Percentiles rank a stretch among this genome's conserved stretches.
Evolutionary conservation across 2,113 vertebrate species (phyloP).

Genomic region (Myodes glareolus): DNA sequence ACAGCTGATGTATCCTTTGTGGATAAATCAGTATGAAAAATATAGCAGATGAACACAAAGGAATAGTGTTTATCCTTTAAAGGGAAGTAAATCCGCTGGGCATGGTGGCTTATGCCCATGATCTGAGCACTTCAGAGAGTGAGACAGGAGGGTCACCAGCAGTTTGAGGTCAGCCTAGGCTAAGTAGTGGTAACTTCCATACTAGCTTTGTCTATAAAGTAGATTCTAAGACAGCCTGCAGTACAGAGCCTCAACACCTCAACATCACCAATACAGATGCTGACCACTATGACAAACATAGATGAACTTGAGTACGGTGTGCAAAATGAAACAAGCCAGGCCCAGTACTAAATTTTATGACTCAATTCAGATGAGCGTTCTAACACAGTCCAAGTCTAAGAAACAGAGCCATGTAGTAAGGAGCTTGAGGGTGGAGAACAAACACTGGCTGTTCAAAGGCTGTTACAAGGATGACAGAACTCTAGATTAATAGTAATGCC

Average conservation of each 20-base stretch:
- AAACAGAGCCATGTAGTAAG: too few relatives aligned
- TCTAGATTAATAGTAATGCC: not conserved
- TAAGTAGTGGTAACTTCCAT: not conserved
- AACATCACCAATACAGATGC: too few relatives aligned
- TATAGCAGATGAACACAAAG: not conserved
- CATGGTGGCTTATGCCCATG: not conserved
- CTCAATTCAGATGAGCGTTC: too few relatives aligned
- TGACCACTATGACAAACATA: fast-evolving
- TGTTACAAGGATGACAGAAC: not conserved
- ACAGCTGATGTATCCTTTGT: not conserved
- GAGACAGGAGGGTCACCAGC: not conserved
- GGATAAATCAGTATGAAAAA: not conserved
- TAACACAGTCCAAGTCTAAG: too few relatives aligned
- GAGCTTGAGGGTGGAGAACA: too few relatives aligned
- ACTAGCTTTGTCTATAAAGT: not conserved
- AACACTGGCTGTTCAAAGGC: not conserved
- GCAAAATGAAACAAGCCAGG: not conserved
- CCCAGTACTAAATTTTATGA: not conserved
- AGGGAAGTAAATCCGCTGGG: not conserved
- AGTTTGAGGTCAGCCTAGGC: too few relatives aligned
- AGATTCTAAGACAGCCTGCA: not conserved
- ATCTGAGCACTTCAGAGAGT: not conserved
- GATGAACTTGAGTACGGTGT: not conserved
- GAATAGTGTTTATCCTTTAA: not conserved
- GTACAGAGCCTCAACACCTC: not conserved